Percentiles rank a stretch among this genome's conserved stretches.
These are phyloP conservation scores for Caretta caretta DNA, from an alignment of 2,113 vertebrate genomes.

Conservation along the genomic window DNA sequence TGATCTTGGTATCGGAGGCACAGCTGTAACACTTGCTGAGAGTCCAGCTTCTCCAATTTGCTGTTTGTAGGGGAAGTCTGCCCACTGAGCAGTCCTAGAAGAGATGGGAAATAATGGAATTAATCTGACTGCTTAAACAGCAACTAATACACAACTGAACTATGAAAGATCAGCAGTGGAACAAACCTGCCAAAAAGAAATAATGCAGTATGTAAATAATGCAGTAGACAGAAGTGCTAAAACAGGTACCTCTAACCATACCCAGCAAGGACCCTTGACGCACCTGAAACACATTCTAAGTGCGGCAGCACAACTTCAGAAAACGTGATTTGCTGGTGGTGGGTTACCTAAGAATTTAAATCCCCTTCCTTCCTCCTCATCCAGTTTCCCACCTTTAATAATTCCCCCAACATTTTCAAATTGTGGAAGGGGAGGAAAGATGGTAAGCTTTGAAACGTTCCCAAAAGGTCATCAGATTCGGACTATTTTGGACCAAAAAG, in stretches of 20 bases:
- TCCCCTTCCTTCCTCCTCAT: neutral
- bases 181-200: neutral
- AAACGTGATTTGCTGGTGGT: rapidly evolving
- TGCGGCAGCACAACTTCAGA: rapidly evolving
- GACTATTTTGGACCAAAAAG: neutral
- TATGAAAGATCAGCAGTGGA: neutral
- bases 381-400: neutral
- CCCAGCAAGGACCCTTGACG: neutral
- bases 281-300: neutral
- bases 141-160: neutral
- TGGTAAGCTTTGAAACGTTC: neutral
- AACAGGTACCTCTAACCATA: neutral
- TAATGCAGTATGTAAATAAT: neutral
- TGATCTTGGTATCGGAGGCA: constrained; percentile 96
- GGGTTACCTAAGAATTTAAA: rapidly evolving
- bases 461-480: neutral
- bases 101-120: neutral
- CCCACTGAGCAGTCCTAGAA: constrained; percentile 91
- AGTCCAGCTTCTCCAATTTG: constrained; percentile 92
- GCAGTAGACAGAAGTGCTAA: neutral
- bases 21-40: constrained; percentile 93
- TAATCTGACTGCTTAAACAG: neutral
- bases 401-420: neutral
- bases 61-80: constrained; percentile 90
- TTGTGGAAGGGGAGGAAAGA: neutral